These are phyloP conservation scores for Leptura quadrifasciata DNA, from an alignment of 2,888 invertebrate species.

Conservation along the genomic window DNA sequence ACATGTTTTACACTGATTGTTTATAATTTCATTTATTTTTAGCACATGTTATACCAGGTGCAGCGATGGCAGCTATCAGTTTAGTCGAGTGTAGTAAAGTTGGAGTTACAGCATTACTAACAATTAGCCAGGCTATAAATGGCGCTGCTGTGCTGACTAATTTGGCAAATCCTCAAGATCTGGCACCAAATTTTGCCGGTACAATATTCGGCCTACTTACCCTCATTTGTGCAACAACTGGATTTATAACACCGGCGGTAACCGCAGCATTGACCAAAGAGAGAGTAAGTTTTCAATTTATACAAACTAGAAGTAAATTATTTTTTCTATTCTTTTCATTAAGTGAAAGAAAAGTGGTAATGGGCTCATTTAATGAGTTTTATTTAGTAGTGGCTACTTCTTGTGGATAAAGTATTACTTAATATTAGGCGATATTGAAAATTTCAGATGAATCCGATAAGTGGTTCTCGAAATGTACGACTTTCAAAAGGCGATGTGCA, in stretches of 20 bases:
- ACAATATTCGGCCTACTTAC: conserved; percentile 63
- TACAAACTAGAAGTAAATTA: neutral
- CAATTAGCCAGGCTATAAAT: conserved; percentile 61
- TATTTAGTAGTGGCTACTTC: too few species aligned
- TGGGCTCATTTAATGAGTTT: too few species aligned
- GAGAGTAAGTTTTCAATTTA: conserved; percentile 51
- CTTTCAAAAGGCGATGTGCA: too few species aligned
- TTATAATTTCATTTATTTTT: conserved; percentile 46
- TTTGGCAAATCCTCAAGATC: conserved; percentile 64
- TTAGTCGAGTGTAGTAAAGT: conserved; percentile 56
- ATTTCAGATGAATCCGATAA: too few species aligned
- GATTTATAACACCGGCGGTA: conserved; percentile 62
- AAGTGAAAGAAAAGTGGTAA: too few species aligned
- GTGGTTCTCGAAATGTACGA: too few species aligned
- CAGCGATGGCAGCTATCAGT: conserved; percentile 69
- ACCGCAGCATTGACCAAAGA: conserved; percentile 57
- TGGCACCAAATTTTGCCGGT: conserved; percentile 66
- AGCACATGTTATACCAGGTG: conserved; percentile 77
- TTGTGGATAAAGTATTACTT: too few species aligned
- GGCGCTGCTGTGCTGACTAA: conserved; percentile 63
- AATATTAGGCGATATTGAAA: too few species aligned
- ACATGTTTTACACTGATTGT: too few species aligned
- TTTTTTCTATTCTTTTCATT: too few species aligned
- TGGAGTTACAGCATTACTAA: conserved; percentile 57
- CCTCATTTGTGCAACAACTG: conserved; percentile 63